These are phyloP conservation scores for Hoplodrina ambigua DNA, from an alignment of 2,888 invertebrate genomes.

Conservation along the genomic window DNA sequence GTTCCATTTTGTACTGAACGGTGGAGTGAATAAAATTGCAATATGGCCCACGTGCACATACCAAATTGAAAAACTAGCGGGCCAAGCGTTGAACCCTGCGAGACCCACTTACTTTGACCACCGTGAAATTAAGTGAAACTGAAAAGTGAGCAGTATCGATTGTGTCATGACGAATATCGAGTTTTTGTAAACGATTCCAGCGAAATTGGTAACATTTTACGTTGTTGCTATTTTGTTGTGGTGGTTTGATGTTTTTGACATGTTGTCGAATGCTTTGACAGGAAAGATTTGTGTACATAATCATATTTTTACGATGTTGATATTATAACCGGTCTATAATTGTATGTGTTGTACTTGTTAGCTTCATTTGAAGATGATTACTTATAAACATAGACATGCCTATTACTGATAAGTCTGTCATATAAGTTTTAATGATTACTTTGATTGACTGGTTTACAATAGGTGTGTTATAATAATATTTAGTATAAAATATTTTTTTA, in stretches of 20 bases:
- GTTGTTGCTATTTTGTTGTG: background rate
- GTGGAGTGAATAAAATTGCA: slow-evolving; percentile 75
- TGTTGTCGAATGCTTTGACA: slow-evolving; percentile 22
- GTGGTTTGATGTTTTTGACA: slow-evolving; percentile 29
- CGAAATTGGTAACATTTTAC: slow-evolving; percentile 10
- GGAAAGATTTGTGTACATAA: background rate
- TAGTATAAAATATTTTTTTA: too few species aligned
- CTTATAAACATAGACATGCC: too few species aligned
- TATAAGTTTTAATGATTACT: too few species aligned
- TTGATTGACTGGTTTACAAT: too few species aligned
- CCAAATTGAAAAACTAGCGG: slow-evolving; percentile 75
- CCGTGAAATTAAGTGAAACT: slow-evolving; percentile 74
- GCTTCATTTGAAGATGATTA: too few species aligned
- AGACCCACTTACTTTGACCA: slow-evolving; percentile 71
- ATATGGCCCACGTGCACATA: slow-evolving; percentile 69
- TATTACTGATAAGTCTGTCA: too few species aligned
- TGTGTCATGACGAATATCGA: slow-evolving; percentile 56
- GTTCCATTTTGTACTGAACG: slow-evolving; percentile 55
- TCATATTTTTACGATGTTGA: background rate
- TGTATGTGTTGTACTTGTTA: background rate
- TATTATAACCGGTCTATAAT: background rate
- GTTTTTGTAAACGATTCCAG: slow-evolving; percentile 24
- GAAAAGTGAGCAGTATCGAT: slow-evolving; percentile 59
- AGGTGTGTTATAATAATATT: too few species aligned
- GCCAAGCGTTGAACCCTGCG: slow-evolving; percentile 61